A percentile compares a stretch with the other conserved stretches of the same genome.
These are phyloP conservation scores for Odocoileus virginianus DNA, from an alignment of 2,113 vertebrate genomes.

Conservation along the genomic window DNA sequence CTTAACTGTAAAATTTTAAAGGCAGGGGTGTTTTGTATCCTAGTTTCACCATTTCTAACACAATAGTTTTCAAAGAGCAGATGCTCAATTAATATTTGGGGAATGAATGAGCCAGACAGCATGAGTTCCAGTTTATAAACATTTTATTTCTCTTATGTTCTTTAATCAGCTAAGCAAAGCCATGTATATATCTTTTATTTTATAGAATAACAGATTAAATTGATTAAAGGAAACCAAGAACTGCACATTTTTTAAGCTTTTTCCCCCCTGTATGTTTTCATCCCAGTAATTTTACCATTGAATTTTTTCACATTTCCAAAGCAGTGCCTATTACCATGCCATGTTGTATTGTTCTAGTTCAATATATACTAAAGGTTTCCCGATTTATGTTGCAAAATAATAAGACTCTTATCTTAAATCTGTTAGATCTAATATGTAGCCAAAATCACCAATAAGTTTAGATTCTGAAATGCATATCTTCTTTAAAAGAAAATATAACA, in stretches of 20 bases:
- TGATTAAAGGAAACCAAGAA: not conserved
- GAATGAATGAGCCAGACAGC: conserved; percentile 11
- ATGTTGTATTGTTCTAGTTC: not conserved
- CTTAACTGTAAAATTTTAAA: not conserved
- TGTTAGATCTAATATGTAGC: not conserved
- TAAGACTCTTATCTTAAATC: not conserved
- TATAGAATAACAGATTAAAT: not conserved
- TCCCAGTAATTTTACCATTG: not conserved
- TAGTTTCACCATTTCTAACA: not conserved
- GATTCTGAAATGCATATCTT: not conserved
- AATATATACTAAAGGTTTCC: not conserved
- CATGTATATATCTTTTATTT: conserved; percentile 3
- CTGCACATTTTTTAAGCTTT: not conserved
- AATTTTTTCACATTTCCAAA: not conserved
- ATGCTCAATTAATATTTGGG: not conserved
- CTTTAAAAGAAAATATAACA: not conserved
- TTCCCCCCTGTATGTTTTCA: not conserved
- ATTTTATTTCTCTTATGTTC: conserved; percentile 48
- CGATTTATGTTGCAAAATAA: not conserved
- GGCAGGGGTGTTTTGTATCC: not conserved
- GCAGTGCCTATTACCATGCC: not conserved
- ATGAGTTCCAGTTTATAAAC: conserved; percentile 1
- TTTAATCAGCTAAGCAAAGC: not conserved
- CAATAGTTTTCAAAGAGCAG: not conserved
- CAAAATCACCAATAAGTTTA: not conserved